These are phyloP conservation scores for Conus ventricosus DNA, from an alignment of 1,140 invertebrate species.

Conservation along the genomic window DNA sequence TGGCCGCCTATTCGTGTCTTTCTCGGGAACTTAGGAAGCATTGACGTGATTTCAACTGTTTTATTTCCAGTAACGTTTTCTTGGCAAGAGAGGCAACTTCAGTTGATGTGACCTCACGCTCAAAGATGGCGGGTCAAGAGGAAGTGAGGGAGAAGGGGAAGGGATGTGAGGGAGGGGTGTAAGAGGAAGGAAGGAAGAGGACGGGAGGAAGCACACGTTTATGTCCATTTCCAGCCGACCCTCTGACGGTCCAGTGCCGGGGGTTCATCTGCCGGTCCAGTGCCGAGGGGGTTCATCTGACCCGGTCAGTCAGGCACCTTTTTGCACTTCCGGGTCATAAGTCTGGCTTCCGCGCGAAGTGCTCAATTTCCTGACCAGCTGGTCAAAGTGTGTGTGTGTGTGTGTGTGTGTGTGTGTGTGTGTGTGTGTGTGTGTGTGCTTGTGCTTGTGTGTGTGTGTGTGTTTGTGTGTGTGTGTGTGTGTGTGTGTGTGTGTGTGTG, in stretches of 20 bases:
- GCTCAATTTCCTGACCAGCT: background rate
- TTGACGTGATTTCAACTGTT: too few species aligned
- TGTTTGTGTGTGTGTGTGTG: background rate
- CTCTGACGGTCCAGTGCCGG: too few species aligned
- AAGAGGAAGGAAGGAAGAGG: background rate
- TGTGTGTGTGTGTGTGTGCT: constrained; percentile 4
- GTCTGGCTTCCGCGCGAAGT: background rate
- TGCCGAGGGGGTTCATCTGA: background rate
- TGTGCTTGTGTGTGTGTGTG: background rate
- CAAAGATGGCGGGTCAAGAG: background rate
- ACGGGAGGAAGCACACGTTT: background rate
- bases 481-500: background rate
- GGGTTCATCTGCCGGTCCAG: background rate
- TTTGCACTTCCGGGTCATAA: background rate
- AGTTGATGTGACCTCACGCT: background rate
- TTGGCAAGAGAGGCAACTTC: too few species aligned
- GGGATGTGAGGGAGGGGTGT: background rate
- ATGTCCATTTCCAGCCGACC: too few species aligned
- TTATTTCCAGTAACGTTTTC: too few species aligned
- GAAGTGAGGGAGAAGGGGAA: background rate
- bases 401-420: constrained; percentile 22
- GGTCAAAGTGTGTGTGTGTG: background rate
- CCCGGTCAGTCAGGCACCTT: background rate
- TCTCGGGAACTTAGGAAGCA: too few species aligned
- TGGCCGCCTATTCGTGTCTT: too few species aligned